A percentile compares a stretch with the other conserved stretches of the same genome.
Conservation (phyloP, 2,113 vertebrate species). For the Lophius piscatorius region DNA sequence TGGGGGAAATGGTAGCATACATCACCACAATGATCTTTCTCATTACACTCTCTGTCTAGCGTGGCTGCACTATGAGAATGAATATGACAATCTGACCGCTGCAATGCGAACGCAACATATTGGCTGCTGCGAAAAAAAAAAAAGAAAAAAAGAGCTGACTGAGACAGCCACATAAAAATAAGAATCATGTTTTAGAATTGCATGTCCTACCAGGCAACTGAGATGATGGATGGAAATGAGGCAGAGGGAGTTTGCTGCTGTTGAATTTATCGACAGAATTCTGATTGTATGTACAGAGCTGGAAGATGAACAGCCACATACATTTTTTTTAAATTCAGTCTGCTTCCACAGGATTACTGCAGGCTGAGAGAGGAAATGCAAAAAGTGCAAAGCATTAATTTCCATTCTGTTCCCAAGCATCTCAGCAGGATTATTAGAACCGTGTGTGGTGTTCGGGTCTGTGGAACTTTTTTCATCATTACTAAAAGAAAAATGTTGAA, state of each 20-base stretch:
- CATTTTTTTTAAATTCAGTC: background rate
- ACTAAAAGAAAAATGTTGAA: too few relatives aligned
- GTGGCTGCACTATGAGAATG: constrained; percentile 10
- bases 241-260: background rate
- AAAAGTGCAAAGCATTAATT: too few relatives aligned
- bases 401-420: too few relatives aligned
- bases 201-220: background rate
- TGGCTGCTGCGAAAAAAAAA: too few relatives aligned
- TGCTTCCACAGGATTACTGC: background rate
- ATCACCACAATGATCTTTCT: constrained; percentile 36
- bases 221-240: constrained; percentile 31
- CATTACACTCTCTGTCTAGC: constrained; percentile 34
- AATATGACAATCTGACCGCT: constrained; percentile 20
- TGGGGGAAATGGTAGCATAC: constrained; percentile 10
- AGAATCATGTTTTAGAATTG: constrained; percentile 10
- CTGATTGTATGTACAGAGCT: background rate
- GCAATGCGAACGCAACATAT: background rate
- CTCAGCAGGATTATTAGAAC: too few relatives aligned
- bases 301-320: constrained; percentile 7
- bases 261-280: constrained; percentile 20
- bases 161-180: constrained; percentile 3
- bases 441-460: too few relatives aligned
- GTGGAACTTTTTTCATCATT: too few relatives aligned
- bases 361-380: background rate
- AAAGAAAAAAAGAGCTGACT: too few relatives aligned